These are phyloP conservation scores for Pipistrellus nathusii DNA, from an alignment of 2,797 vertebrate species.

Conservation along the genomic window DNA sequence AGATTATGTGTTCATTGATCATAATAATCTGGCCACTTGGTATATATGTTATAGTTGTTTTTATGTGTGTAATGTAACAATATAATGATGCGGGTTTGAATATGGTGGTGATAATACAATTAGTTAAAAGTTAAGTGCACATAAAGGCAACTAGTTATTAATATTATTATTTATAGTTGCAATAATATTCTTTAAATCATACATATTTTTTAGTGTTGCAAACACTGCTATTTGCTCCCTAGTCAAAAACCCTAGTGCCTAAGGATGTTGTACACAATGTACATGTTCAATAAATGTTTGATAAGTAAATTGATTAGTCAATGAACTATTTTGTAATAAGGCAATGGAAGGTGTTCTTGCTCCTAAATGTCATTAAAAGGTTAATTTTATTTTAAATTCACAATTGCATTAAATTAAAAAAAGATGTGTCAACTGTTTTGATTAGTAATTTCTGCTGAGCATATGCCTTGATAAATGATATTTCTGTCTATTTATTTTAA, in stretches of 20 bases:
- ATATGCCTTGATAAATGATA: neutral
- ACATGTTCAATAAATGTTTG: neutral
- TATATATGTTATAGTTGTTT: neutral
- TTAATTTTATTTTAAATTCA: neutral
- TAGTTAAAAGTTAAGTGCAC: slow-evolving; percentile 8
- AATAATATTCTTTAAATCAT: neutral
- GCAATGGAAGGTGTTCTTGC: neutral
- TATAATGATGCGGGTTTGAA: neutral
- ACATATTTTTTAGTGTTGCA: neutral
- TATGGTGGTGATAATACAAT: slow-evolving; percentile 7
- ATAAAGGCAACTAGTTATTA: neutral
- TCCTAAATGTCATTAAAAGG: slow-evolving; percentile 13
- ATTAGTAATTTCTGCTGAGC: neutral
- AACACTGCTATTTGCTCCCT: neutral
- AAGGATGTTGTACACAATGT: neutral
- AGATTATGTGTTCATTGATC: no score
- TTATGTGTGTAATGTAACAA: neutral
- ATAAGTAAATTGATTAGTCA: neutral
- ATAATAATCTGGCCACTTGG: no score
- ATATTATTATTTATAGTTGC: neutral
- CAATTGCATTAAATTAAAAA: slow-evolving; percentile 17
- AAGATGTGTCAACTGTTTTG: neutral
- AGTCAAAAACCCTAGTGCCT: neutral
- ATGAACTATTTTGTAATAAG: neutral
- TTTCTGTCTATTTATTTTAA: slow-evolving; percentile 36